Base-by-base conservation (phyloP, 2,888 invertebrate species). In the Ceraclea dissimilis region DNA sequence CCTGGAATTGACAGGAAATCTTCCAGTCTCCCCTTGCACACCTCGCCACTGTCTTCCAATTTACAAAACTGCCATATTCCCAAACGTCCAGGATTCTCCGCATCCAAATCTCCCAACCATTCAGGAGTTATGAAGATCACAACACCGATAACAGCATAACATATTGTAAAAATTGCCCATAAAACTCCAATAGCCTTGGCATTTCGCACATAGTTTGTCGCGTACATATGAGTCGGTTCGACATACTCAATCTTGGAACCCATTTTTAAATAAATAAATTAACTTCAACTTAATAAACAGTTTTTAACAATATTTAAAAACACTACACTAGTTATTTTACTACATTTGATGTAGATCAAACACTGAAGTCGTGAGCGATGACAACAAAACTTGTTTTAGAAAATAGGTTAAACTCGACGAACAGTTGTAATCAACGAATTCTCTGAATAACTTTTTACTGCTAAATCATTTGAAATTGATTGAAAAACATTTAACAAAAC, bases 151-250 rank as follows among this genome's bases (percentile, higher is more conserved):
- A 98, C 94, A 63, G 93, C 93, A 72, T 93, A 96, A 75, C 96
- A 96, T 69, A 97, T 90, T 64, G 94, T 93, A 75, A 98, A 96
- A 69, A 98, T 91, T 61, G 91, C 96, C 98, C 98, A 98, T 64
- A 97, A 81, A 60, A 97, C 95, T 52, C 94, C 95, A 63, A 98
- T 93, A 51, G 96, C 96, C 78, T 91, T 92, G 64, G 91, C 91
- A 78, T 93, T 92, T 65, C 92, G 83, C 64, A 91, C 90, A 71
- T 93, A 93, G 75, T 90, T 91, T 60, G 92, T 90, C 63, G 91
- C 91, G 76, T 92, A 90, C 71, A 92, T 83, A 75, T 93, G 92
- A 64, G 90, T 86, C 65, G 90, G 89, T 73, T 93, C 92, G 67
- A 92, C 91, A 78, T 93, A 93, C 70, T 93, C 92, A 70, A 93